Conservation (phyloP, 2,888 invertebrate genomes). For the Julus scandinavius region DNA sequence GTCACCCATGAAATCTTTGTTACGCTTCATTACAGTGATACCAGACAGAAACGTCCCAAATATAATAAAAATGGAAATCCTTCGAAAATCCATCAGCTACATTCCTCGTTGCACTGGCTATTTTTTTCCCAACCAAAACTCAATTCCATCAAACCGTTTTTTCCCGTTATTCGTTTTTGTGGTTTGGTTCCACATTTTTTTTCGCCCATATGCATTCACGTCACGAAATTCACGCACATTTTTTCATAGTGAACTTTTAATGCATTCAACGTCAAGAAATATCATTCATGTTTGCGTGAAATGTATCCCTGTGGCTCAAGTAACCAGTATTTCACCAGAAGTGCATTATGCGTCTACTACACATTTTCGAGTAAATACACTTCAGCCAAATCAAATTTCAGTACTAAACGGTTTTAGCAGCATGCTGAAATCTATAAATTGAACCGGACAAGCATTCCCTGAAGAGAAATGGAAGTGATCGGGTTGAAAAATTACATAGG, state of each 20-base stretch:
- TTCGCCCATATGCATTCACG: not conserved
- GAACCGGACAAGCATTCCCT: too few species aligned
- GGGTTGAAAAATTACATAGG: too few species aligned
- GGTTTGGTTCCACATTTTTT: not conserved
- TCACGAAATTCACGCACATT: not conserved
- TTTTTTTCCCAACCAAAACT: not conserved
- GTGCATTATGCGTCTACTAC: not conserved
- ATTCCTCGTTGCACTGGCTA: conserved; percentile 8
- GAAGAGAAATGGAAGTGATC: too few species aligned
- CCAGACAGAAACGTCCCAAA: not conserved
- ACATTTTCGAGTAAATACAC: not conserved
- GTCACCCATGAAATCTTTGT: not conserved
- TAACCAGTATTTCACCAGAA: too few species aligned
- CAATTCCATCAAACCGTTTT: not conserved
- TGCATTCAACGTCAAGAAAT: not conserved
- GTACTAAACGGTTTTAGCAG: not conserved
- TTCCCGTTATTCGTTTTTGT: not conserved
- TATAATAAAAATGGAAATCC: conserved; percentile 28
- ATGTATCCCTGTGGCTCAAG: not conserved
- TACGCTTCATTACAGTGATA: not conserved
- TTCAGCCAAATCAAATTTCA: too few species aligned
- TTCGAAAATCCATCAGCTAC: not conserved
- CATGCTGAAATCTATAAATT: not conserved
- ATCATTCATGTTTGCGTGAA: not conserved
- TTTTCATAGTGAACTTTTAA: not conserved